Conservation (phyloP, 2,888 invertebrate genomes). For the Anthrax anthrax region DNA sequence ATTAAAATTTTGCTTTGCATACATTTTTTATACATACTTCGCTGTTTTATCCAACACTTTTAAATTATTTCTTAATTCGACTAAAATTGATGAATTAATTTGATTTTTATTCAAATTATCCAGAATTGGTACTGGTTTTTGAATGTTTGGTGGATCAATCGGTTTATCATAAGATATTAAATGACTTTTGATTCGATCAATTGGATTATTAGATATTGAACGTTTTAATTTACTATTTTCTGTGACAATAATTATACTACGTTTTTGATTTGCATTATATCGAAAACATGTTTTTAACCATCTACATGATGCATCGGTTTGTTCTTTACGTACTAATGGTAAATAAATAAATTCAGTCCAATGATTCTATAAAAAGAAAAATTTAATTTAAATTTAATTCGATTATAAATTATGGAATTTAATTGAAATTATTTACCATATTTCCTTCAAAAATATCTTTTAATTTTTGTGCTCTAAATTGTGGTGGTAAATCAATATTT, state of each 20-base stretch:
- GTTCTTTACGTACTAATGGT: conserved; percentile 39
- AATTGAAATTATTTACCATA: conserved; percentile 31
- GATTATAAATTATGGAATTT: too few relatives aligned
- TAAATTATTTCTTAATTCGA: conserved; percentile 25
- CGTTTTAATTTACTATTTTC: not conserved
- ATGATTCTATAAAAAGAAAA: conserved; percentile 32
- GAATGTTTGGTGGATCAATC: conserved; percentile 29
- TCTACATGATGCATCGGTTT: conserved; percentile 37
- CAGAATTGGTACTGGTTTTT: not conserved
- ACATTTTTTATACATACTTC: conserved; percentile 24
- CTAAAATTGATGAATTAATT: conserved; percentile 12
- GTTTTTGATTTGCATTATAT: conserved; percentile 16
- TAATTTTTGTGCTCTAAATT: conserved; percentile 53
- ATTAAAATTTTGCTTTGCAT: not conserved
- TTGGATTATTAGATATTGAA: conserved; percentile 20
- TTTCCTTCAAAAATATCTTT: conserved; percentile 45
- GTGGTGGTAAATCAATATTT: conserved; percentile 47
- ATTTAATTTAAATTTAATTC: not conserved
- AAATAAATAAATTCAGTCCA: conserved; percentile 56
- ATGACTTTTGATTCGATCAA: conserved; percentile 41
- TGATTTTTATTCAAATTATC: not conserved
- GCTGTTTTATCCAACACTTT: conserved; percentile 35
- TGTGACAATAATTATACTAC: conserved; percentile 18
- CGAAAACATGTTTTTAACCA: conserved; percentile 43
- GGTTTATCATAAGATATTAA: conserved; percentile 51